Evolutionary conservation across 2,888 invertebrate species (phyloP).

Genomic region (Thera britannica): DNA sequence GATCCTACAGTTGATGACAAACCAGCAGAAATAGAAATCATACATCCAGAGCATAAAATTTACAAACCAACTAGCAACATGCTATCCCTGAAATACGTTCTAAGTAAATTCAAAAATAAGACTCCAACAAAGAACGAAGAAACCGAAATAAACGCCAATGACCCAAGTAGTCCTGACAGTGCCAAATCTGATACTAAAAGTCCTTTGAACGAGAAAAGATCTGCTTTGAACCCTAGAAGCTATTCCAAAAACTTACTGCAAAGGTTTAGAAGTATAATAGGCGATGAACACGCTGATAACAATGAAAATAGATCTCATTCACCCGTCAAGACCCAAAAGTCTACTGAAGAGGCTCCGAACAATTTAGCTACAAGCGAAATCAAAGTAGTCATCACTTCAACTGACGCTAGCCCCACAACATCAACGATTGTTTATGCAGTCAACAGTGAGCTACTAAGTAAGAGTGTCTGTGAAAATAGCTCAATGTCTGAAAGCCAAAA

Average conservation of each 20-base stretch:
- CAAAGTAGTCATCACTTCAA: conserved; percentile 73
- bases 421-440: conserved; percentile 58
- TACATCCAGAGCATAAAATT: conserved; percentile 92
- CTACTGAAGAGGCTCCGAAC: conserved; percentile 52
- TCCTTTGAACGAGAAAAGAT: conserved; percentile 71
- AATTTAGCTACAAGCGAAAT: conserved; percentile 63
- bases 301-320: conserved; percentile 64
- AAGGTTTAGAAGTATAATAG: conserved; percentile 79
- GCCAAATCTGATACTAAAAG: conserved; percentile 70
- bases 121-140: conserved; percentile 74
- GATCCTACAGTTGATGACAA: conserved; percentile 73
- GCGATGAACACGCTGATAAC: conserved; percentile 75
- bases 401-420: conserved; percentile 64
- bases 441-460: conserved; percentile 66
- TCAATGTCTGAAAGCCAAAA: conserved; percentile 70
- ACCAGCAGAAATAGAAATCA: conserved; percentile 74
- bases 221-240: conserved; percentile 74
- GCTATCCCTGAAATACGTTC: conserved; percentile 83
- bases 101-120: conserved; percentile 80
- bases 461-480: conserved; percentile 71
- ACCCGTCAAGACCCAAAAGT: conserved; percentile 43
- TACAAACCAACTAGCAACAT: conserved; percentile 87
- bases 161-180: conserved; percentile 69
- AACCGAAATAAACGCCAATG: conserved; percentile 72
- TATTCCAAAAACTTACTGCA: conserved; percentile 79